These are phyloP conservation scores for Axea sp. DNA, from an alignment of 2,888 invertebrate species.

Conservation along the genomic window DNA sequence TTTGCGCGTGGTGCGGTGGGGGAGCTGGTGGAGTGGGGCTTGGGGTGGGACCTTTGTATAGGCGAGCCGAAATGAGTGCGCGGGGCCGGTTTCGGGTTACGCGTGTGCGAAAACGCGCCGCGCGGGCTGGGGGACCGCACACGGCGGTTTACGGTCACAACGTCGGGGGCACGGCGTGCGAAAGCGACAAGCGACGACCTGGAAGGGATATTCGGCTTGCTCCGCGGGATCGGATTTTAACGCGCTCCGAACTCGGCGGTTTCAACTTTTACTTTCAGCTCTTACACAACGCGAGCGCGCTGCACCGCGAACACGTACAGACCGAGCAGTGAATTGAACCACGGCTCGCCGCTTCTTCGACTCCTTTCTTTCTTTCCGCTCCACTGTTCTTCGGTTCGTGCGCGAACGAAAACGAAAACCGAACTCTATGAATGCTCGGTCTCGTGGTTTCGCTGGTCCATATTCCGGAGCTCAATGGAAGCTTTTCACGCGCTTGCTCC, in stretches of 20 bases:
- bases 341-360: conserved; percentile 59
- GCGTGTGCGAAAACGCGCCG: conserved; percentile 39
- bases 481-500: too few species aligned
- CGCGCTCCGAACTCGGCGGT: conserved; percentile 76
- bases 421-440: too few species aligned
- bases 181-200: conserved; percentile 61
- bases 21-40: conserved; percentile 4
- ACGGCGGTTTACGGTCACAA: conserved; percentile 59
- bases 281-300: conserved; percentile 76
- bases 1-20: conserved; percentile 17
- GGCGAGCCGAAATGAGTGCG: conserved; percentile 49
- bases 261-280: conserved; percentile 80
- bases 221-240: conserved; percentile 75
- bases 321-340: conserved; percentile 54
- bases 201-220: conserved; percentile 70
- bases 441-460: too few species aligned
- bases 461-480: too few species aligned
- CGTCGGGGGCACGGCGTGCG: conserved; percentile 57
- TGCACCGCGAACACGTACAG: conserved; percentile 56
- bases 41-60: too few species aligned
- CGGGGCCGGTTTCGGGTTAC: conserved; percentile 49
- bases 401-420: neutral
- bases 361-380: conserved; percentile 54
- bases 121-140: conserved; percentile 31
- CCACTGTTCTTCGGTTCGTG: conserved; percentile 3